phyloP scores from a whole-genome alignment of 92 coral and sea anemone genomes.

The Anthopleura xanthogrammica region DNA sequence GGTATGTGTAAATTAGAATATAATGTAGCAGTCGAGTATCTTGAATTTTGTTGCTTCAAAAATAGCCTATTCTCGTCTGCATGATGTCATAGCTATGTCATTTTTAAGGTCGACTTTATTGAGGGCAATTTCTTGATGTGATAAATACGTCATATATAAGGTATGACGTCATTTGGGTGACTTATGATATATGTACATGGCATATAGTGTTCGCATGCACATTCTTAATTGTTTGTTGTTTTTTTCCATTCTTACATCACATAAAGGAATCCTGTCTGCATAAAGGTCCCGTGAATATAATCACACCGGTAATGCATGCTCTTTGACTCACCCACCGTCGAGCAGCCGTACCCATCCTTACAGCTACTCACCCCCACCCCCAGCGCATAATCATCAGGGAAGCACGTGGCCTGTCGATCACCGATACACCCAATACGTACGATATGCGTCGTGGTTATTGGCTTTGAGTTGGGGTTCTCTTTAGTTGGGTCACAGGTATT shows the following conservation, averaged over 20 bases:
- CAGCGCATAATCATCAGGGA: constrained; percentile 85
- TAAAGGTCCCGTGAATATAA: constrained; percentile 80
- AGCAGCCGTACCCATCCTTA: constrained; percentile 86
- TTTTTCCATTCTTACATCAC: constrained; percentile 37
- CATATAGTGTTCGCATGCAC: neutral
- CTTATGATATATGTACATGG: too few relatives aligned
- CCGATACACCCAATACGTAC: constrained; percentile 88
- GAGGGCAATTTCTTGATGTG: too few relatives aligned
- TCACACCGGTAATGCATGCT: constrained; percentile 89
- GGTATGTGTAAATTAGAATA: too few relatives aligned
- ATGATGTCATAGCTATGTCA: too few relatives aligned
- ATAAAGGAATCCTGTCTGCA: constrained; percentile 79
- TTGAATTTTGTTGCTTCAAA: too few relatives aligned
- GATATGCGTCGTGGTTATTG: constrained; percentile 75
- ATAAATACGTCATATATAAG: too few relatives aligned
- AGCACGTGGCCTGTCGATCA: constrained; percentile 81
- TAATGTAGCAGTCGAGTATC: too few relatives aligned
- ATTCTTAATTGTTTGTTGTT: neutral
- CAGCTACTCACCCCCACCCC: constrained; percentile 93
- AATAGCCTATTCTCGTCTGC: too few relatives aligned
- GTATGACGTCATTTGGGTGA: too few relatives aligned
- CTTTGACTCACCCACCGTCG: constrained; percentile 75
- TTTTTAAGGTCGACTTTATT: too few relatives aligned
- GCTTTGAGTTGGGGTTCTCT: constrained; percentile 69
- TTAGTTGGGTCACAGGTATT: constrained; percentile 71